Evolutionary conservation across 2,797 vertebrate species (phyloP).

Genomic region (Nyctalus aviator): DNA sequence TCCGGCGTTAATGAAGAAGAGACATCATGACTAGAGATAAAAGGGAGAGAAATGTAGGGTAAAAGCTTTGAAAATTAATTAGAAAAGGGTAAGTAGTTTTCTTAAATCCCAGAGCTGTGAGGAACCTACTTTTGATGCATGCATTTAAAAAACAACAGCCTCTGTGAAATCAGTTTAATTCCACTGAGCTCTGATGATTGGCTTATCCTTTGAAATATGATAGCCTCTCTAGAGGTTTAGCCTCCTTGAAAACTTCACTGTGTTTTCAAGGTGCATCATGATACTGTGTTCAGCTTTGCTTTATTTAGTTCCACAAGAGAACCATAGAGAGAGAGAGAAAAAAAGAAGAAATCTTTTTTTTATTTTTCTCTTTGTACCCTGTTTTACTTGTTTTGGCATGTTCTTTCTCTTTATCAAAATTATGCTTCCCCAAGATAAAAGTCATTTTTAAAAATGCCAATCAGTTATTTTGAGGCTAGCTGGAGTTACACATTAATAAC

Average conservation of each 20-base stretch:
- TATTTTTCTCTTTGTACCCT: background rate
- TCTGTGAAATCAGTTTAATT: constrained; percentile 59
- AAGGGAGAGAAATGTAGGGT: background rate
- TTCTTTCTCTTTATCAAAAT: constrained; percentile 32
- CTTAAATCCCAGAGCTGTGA: constrained; percentile 72
- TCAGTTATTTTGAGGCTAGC: background rate
- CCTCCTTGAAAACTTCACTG: constrained; percentile 71
- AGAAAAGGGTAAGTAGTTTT: constrained; percentile 25
- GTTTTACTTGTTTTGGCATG: constrained; percentile 23
- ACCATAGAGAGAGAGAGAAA: background rate
- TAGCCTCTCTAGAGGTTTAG: constrained; percentile 11
- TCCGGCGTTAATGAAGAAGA: constrained; percentile 20
- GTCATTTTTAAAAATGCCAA: background rate
- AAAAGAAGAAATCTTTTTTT: background rate
- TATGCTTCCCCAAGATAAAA: background rate
- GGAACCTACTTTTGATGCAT: constrained; percentile 72
- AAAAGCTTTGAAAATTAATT: constrained; percentile 81
- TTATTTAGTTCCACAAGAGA: constrained; percentile 48
- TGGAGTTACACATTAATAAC: background rate
- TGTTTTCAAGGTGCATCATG: background rate
- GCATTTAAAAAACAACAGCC: background rate
- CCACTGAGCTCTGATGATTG: background rate
- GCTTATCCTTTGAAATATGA: constrained; percentile 65
- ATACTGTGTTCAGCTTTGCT: constrained; percentile 24
- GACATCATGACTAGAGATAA: constrained; percentile 70